Evolutionary conservation across 2,888 invertebrate species (phyloP).

Genomic region (Agrenia bidenticulata): DNA sequence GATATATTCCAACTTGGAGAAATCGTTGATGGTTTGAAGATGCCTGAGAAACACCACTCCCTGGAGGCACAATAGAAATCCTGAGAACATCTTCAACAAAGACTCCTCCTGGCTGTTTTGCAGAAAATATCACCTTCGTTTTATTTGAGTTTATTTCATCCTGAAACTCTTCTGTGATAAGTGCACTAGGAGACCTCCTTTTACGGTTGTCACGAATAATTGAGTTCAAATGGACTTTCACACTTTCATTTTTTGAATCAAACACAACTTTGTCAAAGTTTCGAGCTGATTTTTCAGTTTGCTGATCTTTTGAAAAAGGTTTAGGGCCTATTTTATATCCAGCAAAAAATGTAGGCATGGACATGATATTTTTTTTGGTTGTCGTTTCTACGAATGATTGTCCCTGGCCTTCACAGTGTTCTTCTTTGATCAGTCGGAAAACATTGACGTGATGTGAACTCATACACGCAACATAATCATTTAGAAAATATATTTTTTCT

Average conservation of each 20-base stretch:
- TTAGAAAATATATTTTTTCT: constrained; percentile 37
- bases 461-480: constrained; percentile 40
- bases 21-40: constrained; percentile 22
- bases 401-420: neutral
- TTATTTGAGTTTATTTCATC: constrained; percentile 42
- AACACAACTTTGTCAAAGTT: constrained; percentile 40
- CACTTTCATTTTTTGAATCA: constrained; percentile 47
- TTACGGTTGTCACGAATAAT: constrained; percentile 46
- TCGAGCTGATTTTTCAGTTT: neutral
- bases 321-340: constrained; percentile 1
- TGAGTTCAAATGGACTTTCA: constrained; percentile 46
- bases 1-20: constrained; percentile 41
- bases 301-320: neutral
- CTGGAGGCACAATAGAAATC: constrained; percentile 22
- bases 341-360: neutral
- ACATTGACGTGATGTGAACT: constrained; percentile 35
- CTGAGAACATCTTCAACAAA: constrained; percentile 47
- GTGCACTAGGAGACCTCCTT: constrained; percentile 32
- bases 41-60: neutral
- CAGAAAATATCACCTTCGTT: constrained; percentile 35
- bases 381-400: neutral
- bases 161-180: constrained; percentile 45
- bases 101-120: constrained; percentile 25
- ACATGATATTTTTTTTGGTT: neutral
- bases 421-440: constrained; percentile 41